phyloP scores from a whole-genome alignment of 1,140 invertebrate species.

The Aleiodes sp. region DNA sequence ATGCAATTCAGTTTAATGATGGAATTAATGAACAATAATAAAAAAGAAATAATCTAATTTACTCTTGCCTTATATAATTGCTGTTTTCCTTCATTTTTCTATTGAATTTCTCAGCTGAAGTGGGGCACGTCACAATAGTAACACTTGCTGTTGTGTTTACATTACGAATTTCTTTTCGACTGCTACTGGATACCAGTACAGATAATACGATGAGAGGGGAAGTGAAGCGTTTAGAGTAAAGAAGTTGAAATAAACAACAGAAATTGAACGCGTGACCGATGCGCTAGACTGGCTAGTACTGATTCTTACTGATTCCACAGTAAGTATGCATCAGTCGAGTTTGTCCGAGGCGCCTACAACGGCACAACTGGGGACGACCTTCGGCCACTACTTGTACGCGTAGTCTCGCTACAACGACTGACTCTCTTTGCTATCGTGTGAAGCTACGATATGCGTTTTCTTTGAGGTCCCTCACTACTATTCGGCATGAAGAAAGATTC shows the following conservation, averaged over 20 bases:
- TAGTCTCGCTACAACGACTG: not conserved
- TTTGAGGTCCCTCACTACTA: not conserved
- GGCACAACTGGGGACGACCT: not conserved
- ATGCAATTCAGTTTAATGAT: too few relatives aligned
- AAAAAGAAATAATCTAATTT: slow-evolving; percentile 1
- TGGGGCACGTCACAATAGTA: too few relatives aligned
- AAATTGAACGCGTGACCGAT: not conserved
- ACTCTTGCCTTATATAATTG: slow-evolving; percentile 28
- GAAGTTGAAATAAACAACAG: not conserved
- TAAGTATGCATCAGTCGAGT: not conserved
- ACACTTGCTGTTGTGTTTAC: too few relatives aligned
- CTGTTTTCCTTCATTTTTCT: not conserved
- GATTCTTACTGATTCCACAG: slow-evolving; percentile 2
- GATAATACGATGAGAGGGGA: too few relatives aligned
- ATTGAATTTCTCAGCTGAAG: not conserved
- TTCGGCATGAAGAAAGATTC: not conserved
- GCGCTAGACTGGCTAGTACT: slow-evolving; percentile 12
- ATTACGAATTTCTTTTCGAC: too few relatives aligned
- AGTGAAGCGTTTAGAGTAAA: too few relatives aligned
- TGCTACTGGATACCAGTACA: too few relatives aligned
- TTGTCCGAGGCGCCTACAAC: not conserved
- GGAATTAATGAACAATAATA: not conserved
- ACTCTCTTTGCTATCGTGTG: not conserved
- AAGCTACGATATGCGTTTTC: not conserved
- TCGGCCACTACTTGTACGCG: not conserved